Base-by-base conservation (phyloP, 2,113 vertebrate species). In the Upupa epops region DNA sequence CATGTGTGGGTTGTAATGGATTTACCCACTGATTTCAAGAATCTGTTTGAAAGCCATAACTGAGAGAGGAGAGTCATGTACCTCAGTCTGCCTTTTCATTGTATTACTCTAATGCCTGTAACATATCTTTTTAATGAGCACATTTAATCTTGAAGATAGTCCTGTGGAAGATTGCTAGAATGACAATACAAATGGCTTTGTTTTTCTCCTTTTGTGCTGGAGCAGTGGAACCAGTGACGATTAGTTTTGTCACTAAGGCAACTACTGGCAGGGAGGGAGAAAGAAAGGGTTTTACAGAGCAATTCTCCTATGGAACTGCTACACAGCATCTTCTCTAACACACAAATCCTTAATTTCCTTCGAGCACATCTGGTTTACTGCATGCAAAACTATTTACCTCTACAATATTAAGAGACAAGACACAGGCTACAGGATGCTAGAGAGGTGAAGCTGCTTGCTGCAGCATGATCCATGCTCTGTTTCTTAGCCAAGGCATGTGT, bases 181-280 rank as follows among this genome's bases (percentile, higher is more conserved):
- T 19, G 37, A 15, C 85, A 86, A 13, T 32, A 86, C 21, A 59
- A 80, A 89, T 68, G 70, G 28, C 63, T 91, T 64, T 92, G 80
- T 81, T 91, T 90, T 72, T 25, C 54, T 74, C 20, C 76, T 81
- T 42, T 40, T 56, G 25, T 63, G 6, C 66, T 36, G 58, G 49
- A 90, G 60, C 72, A 71, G 63, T 82, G 83, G 24, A 60, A 74
- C 15, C 6, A 31, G 40, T 45, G 61, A 65, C 15, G 3, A 93
- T 78, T 17, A 25, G 20, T 92, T 95, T 88, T 90, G 86, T 95
- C 94, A 90, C 92, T 96, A 96, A 95, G 92, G 95, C 94, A 96
- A 95, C 93, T 92, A 46, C 71, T 69, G 61, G 60, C 68, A 86
- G 69, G 65, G 12, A 95, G 15, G 48, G 48, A 72, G 68, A 42